A percentile compares a stretch with the other conserved stretches of the same genome.
phyloP scores from a whole-genome alignment of 2,797 vertebrate genomes.

The Mus caroli region DNA sequence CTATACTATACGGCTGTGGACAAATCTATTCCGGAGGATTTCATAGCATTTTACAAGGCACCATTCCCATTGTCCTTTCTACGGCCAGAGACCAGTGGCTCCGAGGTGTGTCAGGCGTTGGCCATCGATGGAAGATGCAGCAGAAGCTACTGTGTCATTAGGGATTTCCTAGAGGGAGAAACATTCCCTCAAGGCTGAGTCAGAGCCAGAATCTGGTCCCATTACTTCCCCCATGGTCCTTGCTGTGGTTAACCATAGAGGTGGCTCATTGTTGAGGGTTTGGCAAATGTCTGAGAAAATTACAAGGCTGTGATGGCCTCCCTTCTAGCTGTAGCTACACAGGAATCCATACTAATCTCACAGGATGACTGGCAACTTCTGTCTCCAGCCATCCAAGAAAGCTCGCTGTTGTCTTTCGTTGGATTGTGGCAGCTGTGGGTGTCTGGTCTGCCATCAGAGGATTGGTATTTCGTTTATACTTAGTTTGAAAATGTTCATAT shows the following conservation, averaged over 20 bases:
- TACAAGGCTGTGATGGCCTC: slow-evolving; percentile 23
- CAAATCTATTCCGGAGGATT: neutral
- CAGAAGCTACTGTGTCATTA: neutral
- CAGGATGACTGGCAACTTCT: neutral
- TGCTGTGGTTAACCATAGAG: slow-evolving; percentile 60
- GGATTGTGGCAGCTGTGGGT: neutral
- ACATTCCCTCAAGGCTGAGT: neutral
- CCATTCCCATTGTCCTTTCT: neutral
- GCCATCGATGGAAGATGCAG: neutral
- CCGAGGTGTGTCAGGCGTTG: neutral
- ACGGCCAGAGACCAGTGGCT: neutral
- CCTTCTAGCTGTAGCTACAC: neutral
- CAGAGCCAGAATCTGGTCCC: slow-evolving; percentile 56
- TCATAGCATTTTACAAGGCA: slow-evolving; percentile 30
- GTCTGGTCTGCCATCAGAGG: neutral
- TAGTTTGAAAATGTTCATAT: slow-evolving; percentile 36
- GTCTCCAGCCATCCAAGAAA: neutral
- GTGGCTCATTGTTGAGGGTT: slow-evolving; percentile 58
- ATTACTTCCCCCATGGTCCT: neutral
- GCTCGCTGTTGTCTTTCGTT: neutral
- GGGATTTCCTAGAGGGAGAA: slow-evolving; percentile 53
- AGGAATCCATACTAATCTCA: neutral
- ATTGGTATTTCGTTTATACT: neutral
- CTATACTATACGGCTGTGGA: neutral
- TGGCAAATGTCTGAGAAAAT: slow-evolving; percentile 67